These are phyloP conservation scores for Tetramorium alpestre DNA, from an alignment of 1,140 invertebrate genomes.

Conservation along the genomic window DNA sequence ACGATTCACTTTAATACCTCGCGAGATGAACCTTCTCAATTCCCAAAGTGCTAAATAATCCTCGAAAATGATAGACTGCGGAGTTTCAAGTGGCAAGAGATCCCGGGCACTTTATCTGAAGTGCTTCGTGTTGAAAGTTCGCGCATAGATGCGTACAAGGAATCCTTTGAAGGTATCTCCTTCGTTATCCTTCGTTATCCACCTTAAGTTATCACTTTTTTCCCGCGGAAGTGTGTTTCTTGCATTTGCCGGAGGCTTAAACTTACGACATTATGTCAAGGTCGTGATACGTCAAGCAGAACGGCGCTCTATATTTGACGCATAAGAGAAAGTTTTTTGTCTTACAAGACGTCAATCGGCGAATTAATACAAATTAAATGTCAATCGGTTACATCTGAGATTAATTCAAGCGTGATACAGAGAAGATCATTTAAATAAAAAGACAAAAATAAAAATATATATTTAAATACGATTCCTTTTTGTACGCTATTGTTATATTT, in stretches of 20 bases:
- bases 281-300: slow-evolving; percentile 53
- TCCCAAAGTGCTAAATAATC: not conserved
- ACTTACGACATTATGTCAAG: slow-evolving; percentile 69
- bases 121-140: not conserved
- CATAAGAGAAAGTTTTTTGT: slow-evolving; percentile 33
- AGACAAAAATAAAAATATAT: not conserved
- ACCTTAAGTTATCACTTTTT: not conserved
- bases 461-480: not conserved
- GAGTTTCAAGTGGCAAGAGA: not conserved
- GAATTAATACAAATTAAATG: not conserved
- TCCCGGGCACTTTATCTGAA: not conserved
- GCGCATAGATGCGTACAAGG: not conserved
- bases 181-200: slow-evolving; percentile 38
- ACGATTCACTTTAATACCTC: not conserved
- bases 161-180: not conserved
- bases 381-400: not conserved
- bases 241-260: slow-evolving; percentile 20
- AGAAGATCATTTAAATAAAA: not conserved
- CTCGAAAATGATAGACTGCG: not conserved
- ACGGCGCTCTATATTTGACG: slow-evolving; percentile 48
- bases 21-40: not conserved
- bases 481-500: too few relatives aligned
- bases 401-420: slow-evolving; percentile 36
- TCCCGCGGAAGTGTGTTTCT: not conserved
- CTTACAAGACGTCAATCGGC: not conserved